phyloP scores from a whole-genome alignment of 2,888 invertebrate genomes.

The Leptinotarsa haldemani region DNA sequence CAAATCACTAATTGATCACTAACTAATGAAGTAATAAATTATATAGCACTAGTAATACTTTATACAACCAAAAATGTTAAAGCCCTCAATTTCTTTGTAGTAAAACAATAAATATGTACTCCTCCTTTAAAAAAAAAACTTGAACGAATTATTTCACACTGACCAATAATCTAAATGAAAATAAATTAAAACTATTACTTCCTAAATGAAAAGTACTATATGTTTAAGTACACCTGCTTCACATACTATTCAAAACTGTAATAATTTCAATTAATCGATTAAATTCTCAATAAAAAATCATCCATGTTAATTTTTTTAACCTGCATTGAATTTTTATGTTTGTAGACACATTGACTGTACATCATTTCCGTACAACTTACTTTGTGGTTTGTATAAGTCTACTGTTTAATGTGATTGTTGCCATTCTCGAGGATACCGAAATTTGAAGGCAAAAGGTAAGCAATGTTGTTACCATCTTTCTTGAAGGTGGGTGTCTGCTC shows the following conservation, averaged over 20 bases:
- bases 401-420: slow-evolving; percentile 58
- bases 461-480: slow-evolving; percentile 69
- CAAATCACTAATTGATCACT: slow-evolving; percentile 7
- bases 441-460: slow-evolving; percentile 68
- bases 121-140: neutral
- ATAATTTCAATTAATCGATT: neutral
- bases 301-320: no score
- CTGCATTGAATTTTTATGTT: no score
- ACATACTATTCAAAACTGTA: neutral
- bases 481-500: slow-evolving; percentile 67
- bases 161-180: neutral
- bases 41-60: slow-evolving; percentile 18
- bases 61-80: slow-evolving; percentile 4
- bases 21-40: slow-evolving; percentile 6
- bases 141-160: neutral
- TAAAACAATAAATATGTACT: neutral
- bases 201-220: neutral
- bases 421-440: slow-evolving; percentile 66
- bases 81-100: neutral
- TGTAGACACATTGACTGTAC: no score
- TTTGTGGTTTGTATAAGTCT: neutral
- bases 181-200: neutral
- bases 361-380: no score
- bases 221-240: neutral
- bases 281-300: no score